phyloP scores from a whole-genome alignment of 2,113 vertebrate genomes.

The Cathartes aura region DNA sequence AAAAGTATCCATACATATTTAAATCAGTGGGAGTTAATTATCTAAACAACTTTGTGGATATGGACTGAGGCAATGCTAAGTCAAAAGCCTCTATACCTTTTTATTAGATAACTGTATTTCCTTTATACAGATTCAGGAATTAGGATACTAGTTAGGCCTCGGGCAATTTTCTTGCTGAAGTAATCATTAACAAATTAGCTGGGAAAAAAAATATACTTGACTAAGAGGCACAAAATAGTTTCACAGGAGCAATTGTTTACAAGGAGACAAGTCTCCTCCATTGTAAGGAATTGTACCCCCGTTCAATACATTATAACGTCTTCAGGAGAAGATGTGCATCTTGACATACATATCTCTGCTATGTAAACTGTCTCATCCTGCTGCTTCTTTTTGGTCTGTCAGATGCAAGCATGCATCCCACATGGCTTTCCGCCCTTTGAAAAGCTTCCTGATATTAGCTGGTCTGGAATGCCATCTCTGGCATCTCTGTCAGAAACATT shows the following conservation, averaged over 20 bases:
- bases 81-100: background rate
- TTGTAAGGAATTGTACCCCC: background rate
- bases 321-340: background rate
- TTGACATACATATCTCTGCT: background rate
- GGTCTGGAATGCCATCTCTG: background rate
- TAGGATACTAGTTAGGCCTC: background rate
- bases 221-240: background rate
- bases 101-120: background rate
- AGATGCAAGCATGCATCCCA: background rate
- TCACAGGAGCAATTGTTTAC: accelerated
- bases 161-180: background rate
- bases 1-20: background rate
- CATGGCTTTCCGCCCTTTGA: background rate
- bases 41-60: background rate
- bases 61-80: background rate
- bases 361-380: background rate
- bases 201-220: background rate
- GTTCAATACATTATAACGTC: background rate
- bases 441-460: background rate
- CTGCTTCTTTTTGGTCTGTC: background rate
- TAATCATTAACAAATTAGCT: background rate
- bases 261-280: background rate
- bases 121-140: background rate
- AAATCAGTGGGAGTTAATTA: background rate
- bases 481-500: background rate